Base-by-base conservation (phyloP, 1,140 invertebrate genomes). In the Vanessa atalanta region DNA sequence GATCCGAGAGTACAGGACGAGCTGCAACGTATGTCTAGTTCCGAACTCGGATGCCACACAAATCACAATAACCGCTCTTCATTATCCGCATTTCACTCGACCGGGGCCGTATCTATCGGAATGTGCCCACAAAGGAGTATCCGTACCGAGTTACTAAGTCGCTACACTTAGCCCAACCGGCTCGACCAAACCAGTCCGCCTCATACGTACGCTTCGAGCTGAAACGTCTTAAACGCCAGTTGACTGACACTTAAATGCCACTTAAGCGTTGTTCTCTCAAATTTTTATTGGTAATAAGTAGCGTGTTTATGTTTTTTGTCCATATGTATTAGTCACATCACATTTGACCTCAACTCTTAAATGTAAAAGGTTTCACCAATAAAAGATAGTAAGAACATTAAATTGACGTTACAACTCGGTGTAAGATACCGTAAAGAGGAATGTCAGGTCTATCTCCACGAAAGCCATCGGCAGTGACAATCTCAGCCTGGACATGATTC, bases 191-290 rank as follows among this genome's bases (percentile, higher is more conserved):
- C 90, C 89, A 87, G 90, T 91, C 87, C 83, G 82, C 79, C 84
- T 78, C 76, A 26, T 61, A 61, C 80, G 60, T 51, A 57, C 63
- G 47, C 53, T 20, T 67, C 67, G 61, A 68, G 53, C 66, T 76
- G 77, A 85, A 92, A 90, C 74, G 82, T 11, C 84, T 48, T 85
- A 92, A 85, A 74, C 65, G 71, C 86, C 86, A 87, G 88, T 90
- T 92, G 87, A 91, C 86, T 91, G 90, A 91, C 90, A 90, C 87
- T 81, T 89, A 85, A 90, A 90, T 88, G 85, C 87, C 86, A 90
- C 83, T 92, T 88, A 90, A 78, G 76, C 79, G 83, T 85, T 90
- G 84, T 90, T 89, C 84, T 83, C 79, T 89, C 86, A 84, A 91
- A 87, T 83, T 88, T 89, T 88, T 91, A 92, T 90, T 89, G 81